Base-by-base conservation (phyloP, 2,113 vertebrate genomes). In the Phocoena phocoena region DNA sequence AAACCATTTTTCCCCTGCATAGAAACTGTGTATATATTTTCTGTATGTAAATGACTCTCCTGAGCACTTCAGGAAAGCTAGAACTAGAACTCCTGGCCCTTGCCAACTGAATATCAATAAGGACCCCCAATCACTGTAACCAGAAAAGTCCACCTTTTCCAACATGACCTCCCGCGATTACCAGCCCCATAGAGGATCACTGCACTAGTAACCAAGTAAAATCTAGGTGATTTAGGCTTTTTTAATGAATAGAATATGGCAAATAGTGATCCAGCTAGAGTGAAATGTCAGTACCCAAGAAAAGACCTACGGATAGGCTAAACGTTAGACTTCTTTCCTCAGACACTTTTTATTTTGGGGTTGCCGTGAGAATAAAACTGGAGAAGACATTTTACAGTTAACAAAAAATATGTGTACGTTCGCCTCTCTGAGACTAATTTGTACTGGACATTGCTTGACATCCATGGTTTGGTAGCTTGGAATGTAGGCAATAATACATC, bases 371-470 rank as follows among this genome's bases (percentile, higher is more conserved):
- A 93, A 96, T 73, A 70, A 76, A 18, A 38, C 6, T 47, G 33
- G 21, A 53, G 65, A 92, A 93, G 28, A 31, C 77, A 90, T 68
- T 89, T 88, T 79, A 85, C 81, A 25, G 21, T 83, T 90, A 79
- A 73, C 26, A 67, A 86, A 76, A 83, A 71, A 38, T 25, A 44
- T 11, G 50, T 44, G 25, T 44, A 65, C 44, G 21, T 33, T 94
- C 89, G 79, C 47, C 94, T 89, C 73, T 97, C 55, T 44, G 68
- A 92, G 74, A 70, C 74, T 94, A 83, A 87, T 97, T 90, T 83
- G 68, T 74, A 8, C 18, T 8, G 14, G 36, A 4, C 18, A 63
- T 31, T 31, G 14, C 26, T 38, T 31, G 36, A 38, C 67, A 50
- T 8, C 6, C 15, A 8, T 28, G 23, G 31, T 41, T 50, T 82